Conservation (phyloP, 2,888 invertebrate species). For the Hirudinaria manillensis region DNA sequence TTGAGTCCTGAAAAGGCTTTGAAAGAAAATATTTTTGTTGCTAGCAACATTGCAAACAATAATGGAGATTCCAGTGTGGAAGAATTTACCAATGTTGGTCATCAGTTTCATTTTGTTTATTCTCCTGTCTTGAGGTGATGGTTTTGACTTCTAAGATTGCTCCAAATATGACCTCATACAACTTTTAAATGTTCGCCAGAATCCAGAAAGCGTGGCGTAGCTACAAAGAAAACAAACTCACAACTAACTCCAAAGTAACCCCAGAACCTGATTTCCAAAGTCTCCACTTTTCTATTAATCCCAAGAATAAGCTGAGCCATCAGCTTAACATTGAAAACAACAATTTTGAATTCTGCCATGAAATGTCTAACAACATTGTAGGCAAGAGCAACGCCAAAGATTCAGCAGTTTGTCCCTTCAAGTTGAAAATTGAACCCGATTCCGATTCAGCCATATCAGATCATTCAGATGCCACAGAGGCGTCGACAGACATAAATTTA, state of each 20-base stretch:
- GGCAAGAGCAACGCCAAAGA: background rate
- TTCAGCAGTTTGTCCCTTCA: background rate
- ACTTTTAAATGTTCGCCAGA: slow-evolving; percentile 32
- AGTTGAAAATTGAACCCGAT: slow-evolving; percentile 36
- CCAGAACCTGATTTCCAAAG: slow-evolving; percentile 32
- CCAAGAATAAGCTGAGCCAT: background rate
- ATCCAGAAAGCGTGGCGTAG: slow-evolving; percentile 42
- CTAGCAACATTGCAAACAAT: background rate
- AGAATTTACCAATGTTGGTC: background rate
- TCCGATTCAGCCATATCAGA: slow-evolving; percentile 44
- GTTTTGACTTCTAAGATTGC: background rate
- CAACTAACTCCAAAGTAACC: slow-evolving; percentile 22
- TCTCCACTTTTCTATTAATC: slow-evolving; percentile 4
- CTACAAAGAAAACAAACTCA: slow-evolving; percentile 28
- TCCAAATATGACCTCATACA: background rate
- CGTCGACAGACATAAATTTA: background rate
- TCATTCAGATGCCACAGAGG: slow-evolving; percentile 47
- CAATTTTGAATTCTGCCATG: slow-evolving; percentile 17
- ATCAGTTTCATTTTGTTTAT: slow-evolving; percentile 24
- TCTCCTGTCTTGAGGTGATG: slow-evolving; percentile 21
- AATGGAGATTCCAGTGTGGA: background rate
- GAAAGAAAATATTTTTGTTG: too few relatives aligned
- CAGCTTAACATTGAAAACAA: slow-evolving; percentile 23
- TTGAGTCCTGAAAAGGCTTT: too few relatives aligned
- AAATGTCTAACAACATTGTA: slow-evolving; percentile 16